Evolutionary conservation across 2,888 invertebrate species (phyloP), one percentile per base, ranked within the genome.

Genomic region (Palloptera scutellata): DNA sequence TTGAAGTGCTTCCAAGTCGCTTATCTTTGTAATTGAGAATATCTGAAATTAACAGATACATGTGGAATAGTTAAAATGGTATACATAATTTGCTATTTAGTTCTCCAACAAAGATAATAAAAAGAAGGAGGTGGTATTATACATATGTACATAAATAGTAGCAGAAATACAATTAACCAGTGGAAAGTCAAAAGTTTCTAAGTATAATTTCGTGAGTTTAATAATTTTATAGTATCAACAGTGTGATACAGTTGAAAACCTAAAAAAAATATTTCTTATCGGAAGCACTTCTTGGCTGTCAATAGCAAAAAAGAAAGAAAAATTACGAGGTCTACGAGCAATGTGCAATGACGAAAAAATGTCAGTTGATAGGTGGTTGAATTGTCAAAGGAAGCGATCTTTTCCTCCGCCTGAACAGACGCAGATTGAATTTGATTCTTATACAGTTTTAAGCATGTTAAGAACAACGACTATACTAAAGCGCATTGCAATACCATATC

Each of bases 41-140:
- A 74, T 67, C 72, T 76, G 79, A 77, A 80, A 80, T 81, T 81
- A 81, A 81, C 77, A 76, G 75, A 30, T 30, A 30, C 30, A 48
- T 48, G 15, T 48, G 51, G 51, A 48, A 8, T 15, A 8, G 51
- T 48, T 8, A 8, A n/a, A 48, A 1, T n/a, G 1, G 51, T 1
- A 48, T 13, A 8, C 13, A 48, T 48, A 2, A 48, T 48, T 30
- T 30, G 6, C 30, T 30, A 6, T 30, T 30, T 30, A 30, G 30
- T 30, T 30, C 2, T 30, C 3, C 30, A 30, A 30, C 30, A 30
- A 30, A 30, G 30, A 30, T 30, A 30, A 30, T 30, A 4, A 30
- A 30, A 30, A 30, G 30, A 30, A 30, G 6, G 30, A 30, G 30
- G 6, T 30, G 30, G 30, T 4, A 30, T 30, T 30, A 30, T 30